Percentiles rank a stretch among this genome's conserved stretches.
Evolutionary conservation across 1,140 invertebrate genomes (phyloP).

Genomic region (Habropoda laboriosa): DNA sequence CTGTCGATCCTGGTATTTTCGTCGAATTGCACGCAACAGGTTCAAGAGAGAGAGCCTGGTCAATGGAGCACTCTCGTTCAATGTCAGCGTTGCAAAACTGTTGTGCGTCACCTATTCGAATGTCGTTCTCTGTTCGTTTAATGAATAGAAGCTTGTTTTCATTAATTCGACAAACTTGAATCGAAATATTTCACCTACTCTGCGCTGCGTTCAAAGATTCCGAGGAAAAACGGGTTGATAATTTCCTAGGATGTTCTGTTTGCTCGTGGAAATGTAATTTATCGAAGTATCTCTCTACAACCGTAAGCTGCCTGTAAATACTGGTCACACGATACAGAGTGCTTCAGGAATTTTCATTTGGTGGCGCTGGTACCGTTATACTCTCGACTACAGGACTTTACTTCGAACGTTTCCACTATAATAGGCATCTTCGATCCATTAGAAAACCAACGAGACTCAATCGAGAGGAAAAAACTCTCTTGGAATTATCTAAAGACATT

Average conservation of each 20-base stretch:
- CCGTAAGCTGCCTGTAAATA: no score
- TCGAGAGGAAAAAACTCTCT: background rate
- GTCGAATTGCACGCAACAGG: slow-evolving; percentile 39
- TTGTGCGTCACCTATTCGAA: background rate
- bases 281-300: background rate
- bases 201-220: background rate
- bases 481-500: background rate
- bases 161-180: background rate
- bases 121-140: slow-evolving; percentile 6
- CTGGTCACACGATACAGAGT: background rate
- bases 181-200: background rate
- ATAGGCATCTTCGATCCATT: background rate
- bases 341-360: background rate
- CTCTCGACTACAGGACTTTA: no score
- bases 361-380: background rate
- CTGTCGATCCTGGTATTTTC: slow-evolving; percentile 17
- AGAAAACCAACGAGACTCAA: background rate
- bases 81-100: slow-evolving; percentile 29
- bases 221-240: no score
- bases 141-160: slow-evolving; percentile 2
- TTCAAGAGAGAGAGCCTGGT: slow-evolving; percentile 10
- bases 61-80: slow-evolving; percentile 33
- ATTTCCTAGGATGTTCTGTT: no score
- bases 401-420: background rate
- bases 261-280: background rate